phyloP scores from a whole-genome alignment of 2,797 vertebrate species.

The Botia kubotai region DNA sequence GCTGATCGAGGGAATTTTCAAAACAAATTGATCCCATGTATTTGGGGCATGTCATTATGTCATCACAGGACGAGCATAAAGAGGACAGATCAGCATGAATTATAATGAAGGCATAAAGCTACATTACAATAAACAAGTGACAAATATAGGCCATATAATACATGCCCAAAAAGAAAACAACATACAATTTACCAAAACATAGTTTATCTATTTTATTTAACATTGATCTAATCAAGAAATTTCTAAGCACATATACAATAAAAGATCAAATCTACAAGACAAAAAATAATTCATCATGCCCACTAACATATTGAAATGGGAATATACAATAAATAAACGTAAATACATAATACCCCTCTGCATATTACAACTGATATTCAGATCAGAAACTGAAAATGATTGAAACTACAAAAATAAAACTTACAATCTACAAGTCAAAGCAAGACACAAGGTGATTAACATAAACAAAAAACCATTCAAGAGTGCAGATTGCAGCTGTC shows the following conservation, averaged over 20 bases:
- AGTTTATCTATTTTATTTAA: too few species aligned
- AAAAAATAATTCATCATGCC: neutral
- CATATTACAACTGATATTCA: neutral
- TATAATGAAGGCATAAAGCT: neutral
- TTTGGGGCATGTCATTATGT: slow-evolving; percentile 32
- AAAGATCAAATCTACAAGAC: neutral
- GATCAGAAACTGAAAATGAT: neutral
- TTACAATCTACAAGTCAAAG: slow-evolving; percentile 13
- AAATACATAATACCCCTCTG: neutral
- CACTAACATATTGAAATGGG: neutral
- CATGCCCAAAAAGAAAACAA: neutral
- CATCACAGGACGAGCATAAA: neutral
- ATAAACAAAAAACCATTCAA: neutral
- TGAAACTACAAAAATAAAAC: neutral
- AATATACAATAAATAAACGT: neutral
- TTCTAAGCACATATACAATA: neutral
- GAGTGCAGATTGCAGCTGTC: slow-evolving; percentile 15
- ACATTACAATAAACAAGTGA: neutral
- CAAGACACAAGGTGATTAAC: slow-evolving; percentile 5
- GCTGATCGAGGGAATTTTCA: slow-evolving; percentile 39
- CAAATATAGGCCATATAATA: neutral
- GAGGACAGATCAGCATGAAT: neutral
- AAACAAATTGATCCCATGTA: slow-evolving; percentile 35
- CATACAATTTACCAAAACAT: too few species aligned
- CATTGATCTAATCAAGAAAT: too few species aligned